A percentile compares a stretch with the other conserved stretches of the same genome.
Conservation (phyloP, 2,797 vertebrate species). For the Chlorospingus flavigularis region DNA sequence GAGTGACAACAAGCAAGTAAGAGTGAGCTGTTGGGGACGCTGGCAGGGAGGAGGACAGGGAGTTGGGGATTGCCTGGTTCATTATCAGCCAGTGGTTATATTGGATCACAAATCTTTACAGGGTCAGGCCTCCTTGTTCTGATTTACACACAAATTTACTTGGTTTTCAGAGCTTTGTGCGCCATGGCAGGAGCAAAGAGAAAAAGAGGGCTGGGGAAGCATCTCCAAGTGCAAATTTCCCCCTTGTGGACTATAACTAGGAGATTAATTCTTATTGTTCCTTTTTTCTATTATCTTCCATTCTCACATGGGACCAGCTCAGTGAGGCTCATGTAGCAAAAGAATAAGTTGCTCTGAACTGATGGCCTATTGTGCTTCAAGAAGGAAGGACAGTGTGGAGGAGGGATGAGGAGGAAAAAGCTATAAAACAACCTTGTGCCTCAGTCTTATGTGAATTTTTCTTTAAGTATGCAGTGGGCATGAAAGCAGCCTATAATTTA, state of each 20-base stretch:
- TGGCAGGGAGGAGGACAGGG: not conserved
- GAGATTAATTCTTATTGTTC: not conserved
- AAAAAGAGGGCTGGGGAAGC: not conserved
- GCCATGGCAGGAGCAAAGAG: not conserved
- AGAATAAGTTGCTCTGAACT: not conserved
- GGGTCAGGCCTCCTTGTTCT: not conserved
- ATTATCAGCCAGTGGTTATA: not conserved
- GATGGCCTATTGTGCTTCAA: not conserved
- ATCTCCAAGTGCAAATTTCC: not conserved
- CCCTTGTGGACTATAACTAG: not conserved
- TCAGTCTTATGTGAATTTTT: not conserved
- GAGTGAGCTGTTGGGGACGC: rapidly evolving
- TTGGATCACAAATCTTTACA: not conserved
- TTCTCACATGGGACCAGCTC: not conserved
- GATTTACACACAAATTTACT: not conserved
- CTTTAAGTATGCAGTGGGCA: not conserved
- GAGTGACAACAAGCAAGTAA: not conserved
- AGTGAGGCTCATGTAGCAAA: not conserved
- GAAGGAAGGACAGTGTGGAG: not conserved
- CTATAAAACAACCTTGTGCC: not conserved
- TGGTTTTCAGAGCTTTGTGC: not conserved
- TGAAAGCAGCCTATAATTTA: not conserved
- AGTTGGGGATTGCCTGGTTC: not conserved
- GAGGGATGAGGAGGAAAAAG: not conserved
- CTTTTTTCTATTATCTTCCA: not conserved